Conservation (phyloP, 1,140 invertebrate genomes). For the Centruroides vittatus region DNA sequence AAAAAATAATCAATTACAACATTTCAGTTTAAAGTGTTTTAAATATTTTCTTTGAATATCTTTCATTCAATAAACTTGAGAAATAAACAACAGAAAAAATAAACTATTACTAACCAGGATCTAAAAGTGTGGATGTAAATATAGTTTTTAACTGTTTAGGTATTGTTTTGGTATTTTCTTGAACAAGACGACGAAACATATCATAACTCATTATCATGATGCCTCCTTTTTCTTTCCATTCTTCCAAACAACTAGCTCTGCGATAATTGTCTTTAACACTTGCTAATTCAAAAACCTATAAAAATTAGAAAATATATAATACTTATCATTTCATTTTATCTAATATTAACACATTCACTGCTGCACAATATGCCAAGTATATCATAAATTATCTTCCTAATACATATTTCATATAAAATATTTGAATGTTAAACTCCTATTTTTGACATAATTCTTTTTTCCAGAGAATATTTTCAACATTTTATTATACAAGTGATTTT, state of each 20-base stretch:
- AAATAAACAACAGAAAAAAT: not conserved
- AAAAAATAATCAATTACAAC: not conserved
- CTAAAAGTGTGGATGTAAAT: constrained; percentile 47
- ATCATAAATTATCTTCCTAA: no score
- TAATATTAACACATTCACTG: no score
- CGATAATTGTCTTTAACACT: constrained; percentile 47
- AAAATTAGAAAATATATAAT: not conserved
- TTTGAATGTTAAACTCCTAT: no score
- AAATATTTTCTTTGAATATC: not conserved
- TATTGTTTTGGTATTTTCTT: constrained; percentile 40
- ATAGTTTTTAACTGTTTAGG: constrained; percentile 35
- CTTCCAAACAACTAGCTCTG: constrained; percentile 49
- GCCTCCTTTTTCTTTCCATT: constrained; percentile 72
- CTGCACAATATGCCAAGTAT: no score
- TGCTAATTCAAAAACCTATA: constrained; percentile 51
- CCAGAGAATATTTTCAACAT: no score
- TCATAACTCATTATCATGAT: constrained; percentile 93
- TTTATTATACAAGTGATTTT: no score
- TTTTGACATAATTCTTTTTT: no score
- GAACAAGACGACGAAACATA: constrained; percentile 67
- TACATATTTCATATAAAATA: no score
- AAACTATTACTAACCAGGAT: constrained; percentile 48
- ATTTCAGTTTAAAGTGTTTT: not conserved
- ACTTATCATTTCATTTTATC: no score
- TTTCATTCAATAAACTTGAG: not conserved